Conservation (phyloP, 2,113 vertebrate genomes). For the Patagioenas fasciata region DNA sequence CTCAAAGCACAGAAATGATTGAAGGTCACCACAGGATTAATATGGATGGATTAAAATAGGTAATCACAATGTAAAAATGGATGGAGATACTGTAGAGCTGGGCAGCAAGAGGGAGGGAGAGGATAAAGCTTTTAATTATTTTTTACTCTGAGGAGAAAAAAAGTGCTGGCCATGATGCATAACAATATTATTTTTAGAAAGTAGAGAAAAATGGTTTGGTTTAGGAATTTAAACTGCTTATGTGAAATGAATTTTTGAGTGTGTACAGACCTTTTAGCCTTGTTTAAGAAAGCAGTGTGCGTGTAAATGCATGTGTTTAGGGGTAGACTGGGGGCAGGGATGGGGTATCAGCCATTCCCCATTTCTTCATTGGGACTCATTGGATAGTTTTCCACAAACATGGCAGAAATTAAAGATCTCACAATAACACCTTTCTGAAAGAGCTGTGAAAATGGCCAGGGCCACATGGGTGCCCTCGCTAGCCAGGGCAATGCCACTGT, state of each 20-base stretch:
- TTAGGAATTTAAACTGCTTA: background rate
- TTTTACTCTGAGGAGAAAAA: background rate
- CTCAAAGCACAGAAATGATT: background rate
- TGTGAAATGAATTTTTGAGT: background rate
- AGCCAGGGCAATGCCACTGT: rapidly evolving
- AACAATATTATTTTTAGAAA: background rate
- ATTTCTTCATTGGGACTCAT: background rate
- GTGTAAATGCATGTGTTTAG: background rate
- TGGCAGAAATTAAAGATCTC: background rate
- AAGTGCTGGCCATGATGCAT: background rate
- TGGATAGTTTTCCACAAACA: background rate
- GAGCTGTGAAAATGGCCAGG: background rate
- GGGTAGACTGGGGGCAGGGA: background rate
- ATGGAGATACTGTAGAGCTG: background rate
- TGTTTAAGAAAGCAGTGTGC: background rate
- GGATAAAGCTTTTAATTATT: background rate
- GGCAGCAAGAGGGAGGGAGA: background rate
- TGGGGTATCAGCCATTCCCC: background rate
- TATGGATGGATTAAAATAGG: conserved; percentile 31
- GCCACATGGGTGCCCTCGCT: background rate
- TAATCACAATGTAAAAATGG: conserved; percentile 7
- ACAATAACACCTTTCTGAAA: background rate
- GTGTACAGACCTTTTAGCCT: background rate
- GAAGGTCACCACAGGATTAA: conserved; percentile 29
- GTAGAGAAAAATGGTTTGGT: background rate